These are phyloP conservation scores for Cephus sareptanus DNA, from an alignment of 2,888 invertebrate species.

Conservation along the genomic window DNA sequence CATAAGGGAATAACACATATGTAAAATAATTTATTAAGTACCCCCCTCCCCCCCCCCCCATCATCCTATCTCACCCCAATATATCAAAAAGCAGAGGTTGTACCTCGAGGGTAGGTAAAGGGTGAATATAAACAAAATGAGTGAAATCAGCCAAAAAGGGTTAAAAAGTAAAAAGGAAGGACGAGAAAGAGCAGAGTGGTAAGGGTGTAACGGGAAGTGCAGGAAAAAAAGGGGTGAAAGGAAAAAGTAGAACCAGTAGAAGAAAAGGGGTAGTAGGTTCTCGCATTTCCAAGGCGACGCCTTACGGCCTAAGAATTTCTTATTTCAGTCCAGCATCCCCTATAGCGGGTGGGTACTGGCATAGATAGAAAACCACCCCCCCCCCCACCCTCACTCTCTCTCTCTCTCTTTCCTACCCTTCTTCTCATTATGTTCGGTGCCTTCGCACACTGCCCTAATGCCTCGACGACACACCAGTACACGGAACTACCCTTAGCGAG, in stretches of 20 bases:
- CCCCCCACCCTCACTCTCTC: neutral
- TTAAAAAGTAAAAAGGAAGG: neutral
- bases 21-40: neutral
- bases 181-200: neutral
- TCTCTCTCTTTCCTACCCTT: neutral
- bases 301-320: slow-evolving; percentile 29
- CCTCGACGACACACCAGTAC: neutral
- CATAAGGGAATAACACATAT: neutral
- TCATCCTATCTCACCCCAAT: neutral
- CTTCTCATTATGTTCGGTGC: neutral
- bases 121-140: neutral
- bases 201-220: neutral
- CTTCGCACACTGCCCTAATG: neutral
- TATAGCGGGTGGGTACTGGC: slow-evolving; percentile 3
- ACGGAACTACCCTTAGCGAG: neutral
- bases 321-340: slow-evolving; percentile 24
- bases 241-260: slow-evolving; percentile 16
- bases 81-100: neutral
- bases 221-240: neutral
- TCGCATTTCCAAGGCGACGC: slow-evolving; percentile 27
- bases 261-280: slow-evolving; percentile 16
- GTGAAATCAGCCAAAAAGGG: neutral
- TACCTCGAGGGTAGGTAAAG: neutral
- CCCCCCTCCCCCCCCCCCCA: neutral
- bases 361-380: slow-evolving; percentile 1